A percentile compares a stretch with the other conserved stretches of the same genome.
Evolutionary conservation across 2,888 invertebrate genomes (phyloP).

Genomic region (Theretra japonica): DNA sequence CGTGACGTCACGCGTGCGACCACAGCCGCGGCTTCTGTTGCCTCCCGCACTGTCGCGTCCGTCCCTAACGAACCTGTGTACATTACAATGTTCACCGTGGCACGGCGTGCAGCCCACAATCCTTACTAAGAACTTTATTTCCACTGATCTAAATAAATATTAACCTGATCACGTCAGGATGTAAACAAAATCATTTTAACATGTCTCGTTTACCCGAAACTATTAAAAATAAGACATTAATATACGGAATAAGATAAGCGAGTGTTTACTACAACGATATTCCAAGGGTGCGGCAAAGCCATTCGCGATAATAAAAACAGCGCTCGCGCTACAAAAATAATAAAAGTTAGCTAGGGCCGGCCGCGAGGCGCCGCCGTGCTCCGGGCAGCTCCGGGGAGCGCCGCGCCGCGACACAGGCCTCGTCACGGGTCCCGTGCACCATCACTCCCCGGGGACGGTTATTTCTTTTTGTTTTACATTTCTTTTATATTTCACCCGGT

Average conservation of each 20-base stretch:
- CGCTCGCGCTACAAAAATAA: slow-evolving; percentile 73
- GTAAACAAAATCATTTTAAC: not conserved
- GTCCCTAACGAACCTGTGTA: slow-evolving; percentile 20
- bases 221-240: not conserved
- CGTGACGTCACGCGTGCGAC: slow-evolving; percentile 81
- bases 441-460: slow-evolving; percentile 62
- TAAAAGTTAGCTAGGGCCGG: slow-evolving; percentile 73
- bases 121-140: too few species aligned
- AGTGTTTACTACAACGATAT: slow-evolving; percentile 39
- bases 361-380: slow-evolving; percentile 62
- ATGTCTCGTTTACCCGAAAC: not conserved
- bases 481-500: slow-evolving; percentile 56
- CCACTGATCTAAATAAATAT: not conserved
- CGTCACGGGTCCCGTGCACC: slow-evolving; percentile 68
- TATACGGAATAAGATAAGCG: slow-evolving; percentile 3
- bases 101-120: not conserved
- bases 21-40: slow-evolving; percentile 65
- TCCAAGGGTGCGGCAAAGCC: slow-evolving; percentile 56
- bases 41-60: slow-evolving; percentile 49
- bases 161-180: not conserved
- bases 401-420: slow-evolving; percentile 48
- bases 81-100: slow-evolving; percentile 10
- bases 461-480: slow-evolving; percentile 62
- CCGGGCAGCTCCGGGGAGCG: slow-evolving; percentile 45
- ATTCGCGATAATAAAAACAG: slow-evolving; percentile 72